These are phyloP conservation scores for Luperina nickerlii DNA, from an alignment of 2,888 invertebrate genomes.

Conservation along the genomic window DNA sequence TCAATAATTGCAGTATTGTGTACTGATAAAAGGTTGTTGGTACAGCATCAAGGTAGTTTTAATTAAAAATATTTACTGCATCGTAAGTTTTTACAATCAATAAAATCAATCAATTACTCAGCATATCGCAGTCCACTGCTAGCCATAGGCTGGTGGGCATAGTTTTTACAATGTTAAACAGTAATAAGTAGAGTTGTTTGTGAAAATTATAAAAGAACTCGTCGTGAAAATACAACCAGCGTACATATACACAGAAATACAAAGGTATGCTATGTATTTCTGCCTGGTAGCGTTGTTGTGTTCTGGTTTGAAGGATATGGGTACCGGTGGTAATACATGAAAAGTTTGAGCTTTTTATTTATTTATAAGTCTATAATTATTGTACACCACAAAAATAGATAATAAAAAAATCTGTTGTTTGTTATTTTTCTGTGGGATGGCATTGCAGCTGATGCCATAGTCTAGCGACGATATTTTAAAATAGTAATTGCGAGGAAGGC, in stretches of 20 bases:
- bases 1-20: slow-evolving; percentile 20
- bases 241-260: background rate
- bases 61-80: background rate
- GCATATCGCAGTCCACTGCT: too few relatives aligned
- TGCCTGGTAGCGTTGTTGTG: background rate
- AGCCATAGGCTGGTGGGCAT: too few relatives aligned
- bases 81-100: background rate
- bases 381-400: too few relatives aligned
- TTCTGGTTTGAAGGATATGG: background rate
- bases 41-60: background rate
- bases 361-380: too few relatives aligned
- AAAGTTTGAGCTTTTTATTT: background rate
- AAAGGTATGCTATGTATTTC: background rate
- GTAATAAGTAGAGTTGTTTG: background rate
- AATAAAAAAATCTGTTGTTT: too few relatives aligned
- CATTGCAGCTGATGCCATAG: too few relatives aligned
- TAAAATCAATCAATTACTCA: too few relatives aligned
- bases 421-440: too few relatives aligned
- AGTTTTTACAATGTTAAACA: background rate
- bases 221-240: background rate
- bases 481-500: too few relatives aligned
- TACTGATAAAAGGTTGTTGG: background rate
- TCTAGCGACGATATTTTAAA: too few relatives aligned
- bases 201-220: background rate
- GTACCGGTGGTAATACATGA: background rate